Base-by-base conservation (phyloP, 2,113 vertebrate genomes). In the Spea bombifrons region DNA sequence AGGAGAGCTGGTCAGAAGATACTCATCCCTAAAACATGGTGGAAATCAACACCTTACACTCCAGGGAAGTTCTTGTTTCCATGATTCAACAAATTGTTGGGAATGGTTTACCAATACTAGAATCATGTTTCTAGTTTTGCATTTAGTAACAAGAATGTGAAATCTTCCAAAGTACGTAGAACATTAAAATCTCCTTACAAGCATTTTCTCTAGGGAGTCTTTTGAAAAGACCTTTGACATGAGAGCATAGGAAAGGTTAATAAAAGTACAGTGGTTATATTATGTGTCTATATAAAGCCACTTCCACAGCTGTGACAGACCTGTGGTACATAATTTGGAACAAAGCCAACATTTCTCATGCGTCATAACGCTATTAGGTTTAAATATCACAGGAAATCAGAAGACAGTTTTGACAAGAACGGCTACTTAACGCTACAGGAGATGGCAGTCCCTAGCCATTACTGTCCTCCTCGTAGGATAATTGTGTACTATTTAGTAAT, bases 401-500 rank as follows among this genome's bases (percentile, higher is more conserved):
- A 45, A 68, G 8, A 45, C 6, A 57, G 75, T 15, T 30, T 46
- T 61, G 55, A 30, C 52, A 49, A 61, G 80, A 81, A 82, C 61
- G 63, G 63, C 17, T 10, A 5, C 68, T 82, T 75, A 16, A 17
- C 0, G 0, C n/a, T n/a, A 7, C 3, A 78, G 44, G 16, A 50
- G 52, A 68, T 43, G 30, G 73, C 75, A 53, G n/a, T 1, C 8
- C 7, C 5, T 76, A 70, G 9, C 49, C 80, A 61, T 66, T 30
- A 3, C 75, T 63, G 55, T 73, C 71, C 17, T 10, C 81, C 8
- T 46, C 6, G 47, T 82, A 2, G 17, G 45, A 59, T 61, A 15
- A 75, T 80, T 73, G 46, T 82, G n/a, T 47, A 65, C 46, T 5
- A 9, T 81, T 84, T 55, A 0, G 45, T 80, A 47, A 55, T 61